Conservation (phyloP, 1,140 invertebrate species). For the Acyrthosiphon pisum region DNA sequence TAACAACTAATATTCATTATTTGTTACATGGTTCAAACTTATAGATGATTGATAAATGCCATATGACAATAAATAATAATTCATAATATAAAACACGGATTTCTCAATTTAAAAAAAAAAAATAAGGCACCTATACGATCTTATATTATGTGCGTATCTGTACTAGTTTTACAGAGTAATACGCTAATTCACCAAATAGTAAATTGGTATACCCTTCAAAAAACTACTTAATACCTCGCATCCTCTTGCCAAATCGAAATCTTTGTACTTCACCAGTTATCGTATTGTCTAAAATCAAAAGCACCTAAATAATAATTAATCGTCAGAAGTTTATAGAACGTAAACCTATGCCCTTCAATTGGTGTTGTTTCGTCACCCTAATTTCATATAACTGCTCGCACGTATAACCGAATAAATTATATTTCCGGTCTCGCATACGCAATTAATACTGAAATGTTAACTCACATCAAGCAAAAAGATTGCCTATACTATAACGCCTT, state of each 20-base stretch:
- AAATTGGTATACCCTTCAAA: no score
- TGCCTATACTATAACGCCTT: background rate
- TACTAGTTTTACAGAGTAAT: no score
- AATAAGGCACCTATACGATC: no score
- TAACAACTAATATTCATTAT: no score
- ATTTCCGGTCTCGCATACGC: background rate
- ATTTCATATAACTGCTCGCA: background rate
- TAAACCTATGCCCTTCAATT: background rate
- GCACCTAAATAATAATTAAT: background rate
- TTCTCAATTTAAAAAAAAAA: no score
- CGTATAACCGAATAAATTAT: background rate
- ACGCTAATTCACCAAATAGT: no score
- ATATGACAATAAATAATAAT: no score
- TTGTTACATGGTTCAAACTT: no score
- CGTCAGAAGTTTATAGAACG: background rate
- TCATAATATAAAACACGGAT: no score
- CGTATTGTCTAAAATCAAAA: background rate
- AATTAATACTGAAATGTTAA: background rate
- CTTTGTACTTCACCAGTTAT: background rate
- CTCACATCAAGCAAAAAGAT: background rate
- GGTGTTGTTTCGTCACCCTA: background rate
- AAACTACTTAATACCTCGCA: no score
- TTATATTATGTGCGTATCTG: no score
- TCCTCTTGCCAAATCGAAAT: background rate
- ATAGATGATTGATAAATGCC: no score